A percentile compares a stretch with the other conserved stretches of the same genome.
phyloP scores from a whole-genome alignment of 2,797 vertebrate genomes.

The Cirrhinus mrigala region DNA sequence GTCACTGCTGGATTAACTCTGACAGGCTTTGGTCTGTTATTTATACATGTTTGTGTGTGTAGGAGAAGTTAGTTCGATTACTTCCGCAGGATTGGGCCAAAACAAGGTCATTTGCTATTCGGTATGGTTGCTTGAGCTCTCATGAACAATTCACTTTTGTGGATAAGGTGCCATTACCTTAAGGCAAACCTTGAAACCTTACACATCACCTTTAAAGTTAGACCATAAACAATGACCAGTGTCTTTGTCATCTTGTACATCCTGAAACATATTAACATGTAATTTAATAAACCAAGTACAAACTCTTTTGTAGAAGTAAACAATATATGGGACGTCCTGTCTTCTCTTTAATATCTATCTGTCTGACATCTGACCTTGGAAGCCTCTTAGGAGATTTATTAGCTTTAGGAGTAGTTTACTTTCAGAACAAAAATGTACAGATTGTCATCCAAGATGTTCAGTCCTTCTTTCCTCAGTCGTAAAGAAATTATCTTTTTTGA shows the following conservation, averaged over 20 bases:
- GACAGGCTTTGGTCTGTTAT: slow-evolving; percentile 26
- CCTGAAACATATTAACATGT: slow-evolving; percentile 60
- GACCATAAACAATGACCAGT: slow-evolving; percentile 65
- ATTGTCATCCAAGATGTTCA: too few species aligned
- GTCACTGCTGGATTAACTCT: slow-evolving; percentile 47
- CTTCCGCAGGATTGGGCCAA: slow-evolving; percentile 69
- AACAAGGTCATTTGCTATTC: slow-evolving; percentile 71
- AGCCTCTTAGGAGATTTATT: background rate
- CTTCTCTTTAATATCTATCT: slow-evolving; percentile 50
- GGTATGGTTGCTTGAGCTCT: slow-evolving; percentile 56
- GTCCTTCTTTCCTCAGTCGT: too few species aligned
- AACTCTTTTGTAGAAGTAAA: slow-evolving; percentile 51
- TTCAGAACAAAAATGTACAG: too few species aligned
- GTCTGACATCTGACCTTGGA: slow-evolving; percentile 33
- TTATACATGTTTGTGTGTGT: slow-evolving; percentile 56
- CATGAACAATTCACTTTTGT: slow-evolving; percentile 73
- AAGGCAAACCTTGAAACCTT: slow-evolving; percentile 74
- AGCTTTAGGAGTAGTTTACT: background rate
- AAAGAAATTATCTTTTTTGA: too few species aligned
- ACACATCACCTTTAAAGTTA: slow-evolving; percentile 70
- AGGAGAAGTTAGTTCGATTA: slow-evolving; percentile 31
- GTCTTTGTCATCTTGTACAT: slow-evolving; percentile 65
- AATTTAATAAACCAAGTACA: slow-evolving; percentile 69
- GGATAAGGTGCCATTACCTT: slow-evolving; percentile 63
- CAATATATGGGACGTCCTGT: slow-evolving; percentile 54